Percentiles rank a stretch among this genome's conserved stretches.
Evolutionary conservation across 2,113 vertebrate genomes (phyloP).

Genomic region (Phaethon lepturus): DNA sequence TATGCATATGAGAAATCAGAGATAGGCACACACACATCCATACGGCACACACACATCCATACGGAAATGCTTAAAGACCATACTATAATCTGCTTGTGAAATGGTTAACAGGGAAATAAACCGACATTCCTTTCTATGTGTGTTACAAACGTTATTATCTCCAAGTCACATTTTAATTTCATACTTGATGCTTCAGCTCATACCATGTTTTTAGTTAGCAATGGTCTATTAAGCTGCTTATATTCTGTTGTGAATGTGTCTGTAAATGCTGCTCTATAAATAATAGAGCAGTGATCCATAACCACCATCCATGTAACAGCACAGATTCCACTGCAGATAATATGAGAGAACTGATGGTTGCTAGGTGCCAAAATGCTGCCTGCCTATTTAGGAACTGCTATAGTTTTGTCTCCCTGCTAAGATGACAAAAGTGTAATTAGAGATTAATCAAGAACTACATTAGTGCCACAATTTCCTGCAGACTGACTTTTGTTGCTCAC

Average conservation of each 20-base stretch:
- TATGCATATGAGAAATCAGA: not conserved
- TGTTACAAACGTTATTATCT: conserved; percentile 50
- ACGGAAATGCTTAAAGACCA: not conserved
- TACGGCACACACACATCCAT: not conserved
- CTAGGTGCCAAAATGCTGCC: conserved; percentile 87
- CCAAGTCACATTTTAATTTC: conserved; percentile 74
- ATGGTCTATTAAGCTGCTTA: conserved; percentile 84
- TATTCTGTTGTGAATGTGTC: conserved; percentile 83
- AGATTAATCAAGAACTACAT: conserved; percentile 91
- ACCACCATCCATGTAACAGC: conserved; percentile 81
- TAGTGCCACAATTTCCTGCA: conserved; percentile 82
- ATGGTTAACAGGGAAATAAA: conserved; percentile 55
- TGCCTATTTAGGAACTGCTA: conserved; percentile 86
- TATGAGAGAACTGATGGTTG: conserved; percentile 84
- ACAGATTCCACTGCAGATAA: conserved; percentile 76
- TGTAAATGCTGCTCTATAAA: conserved; percentile 82
- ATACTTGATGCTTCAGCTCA: conserved; percentile 73
- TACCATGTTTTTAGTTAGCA: conserved; percentile 74
- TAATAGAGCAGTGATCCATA: conserved; percentile 87
- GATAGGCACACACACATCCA: too few species aligned
- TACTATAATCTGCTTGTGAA: not conserved
- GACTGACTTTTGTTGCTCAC: conserved; percentile 80
- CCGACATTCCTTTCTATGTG: conserved; percentile 30
- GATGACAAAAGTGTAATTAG: conserved; percentile 93
- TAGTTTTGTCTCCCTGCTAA: conserved; percentile 89